Evolutionary conservation across 2,888 invertebrate species (phyloP).

Genomic region (Bibio marci): DNA sequence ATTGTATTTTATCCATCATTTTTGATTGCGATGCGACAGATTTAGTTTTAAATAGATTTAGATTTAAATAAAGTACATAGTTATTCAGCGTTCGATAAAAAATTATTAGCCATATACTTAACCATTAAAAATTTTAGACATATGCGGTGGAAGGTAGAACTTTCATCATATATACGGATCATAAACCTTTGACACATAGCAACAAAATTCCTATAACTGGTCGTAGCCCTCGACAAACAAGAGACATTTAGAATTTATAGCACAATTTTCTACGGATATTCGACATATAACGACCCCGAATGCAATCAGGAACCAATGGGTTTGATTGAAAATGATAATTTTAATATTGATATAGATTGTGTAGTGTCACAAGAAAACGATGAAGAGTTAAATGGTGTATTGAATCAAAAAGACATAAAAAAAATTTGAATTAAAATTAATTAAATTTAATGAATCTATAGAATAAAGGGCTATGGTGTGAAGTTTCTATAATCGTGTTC

Average conservation of each 20-base stretch:
- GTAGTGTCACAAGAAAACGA: too few relatives aligned
- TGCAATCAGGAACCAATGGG: not conserved
- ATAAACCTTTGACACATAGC: conserved; percentile 19
- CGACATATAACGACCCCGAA: conserved; percentile 1
- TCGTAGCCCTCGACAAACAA: conserved; percentile 19
- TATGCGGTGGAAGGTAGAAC: conserved; percentile 20
- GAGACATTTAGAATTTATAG: conserved; percentile 20
- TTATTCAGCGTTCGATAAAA: conserved; percentile 21
- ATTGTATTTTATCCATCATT: too few relatives aligned
- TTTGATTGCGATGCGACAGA: too few relatives aligned
- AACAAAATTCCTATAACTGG: conserved; percentile 14
- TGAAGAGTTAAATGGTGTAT: too few relatives aligned
- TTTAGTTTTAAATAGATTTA: too few relatives aligned
- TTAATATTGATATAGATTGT: too few relatives aligned
- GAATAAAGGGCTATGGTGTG: not conserved
- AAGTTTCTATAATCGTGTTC: not conserved
- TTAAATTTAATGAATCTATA: too few relatives aligned
- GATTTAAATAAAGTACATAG: too few relatives aligned
- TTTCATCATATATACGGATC: conserved; percentile 18
- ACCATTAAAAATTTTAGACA: conserved; percentile 20
- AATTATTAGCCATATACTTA: conserved; percentile 21
- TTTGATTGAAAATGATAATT: too few relatives aligned
- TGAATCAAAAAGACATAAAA: too few relatives aligned
- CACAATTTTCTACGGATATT: conserved; percentile 9
- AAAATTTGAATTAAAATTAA: too few relatives aligned